Conservation (phyloP, 2,113 vertebrate genomes). For the Microcebus murinus region DNA sequence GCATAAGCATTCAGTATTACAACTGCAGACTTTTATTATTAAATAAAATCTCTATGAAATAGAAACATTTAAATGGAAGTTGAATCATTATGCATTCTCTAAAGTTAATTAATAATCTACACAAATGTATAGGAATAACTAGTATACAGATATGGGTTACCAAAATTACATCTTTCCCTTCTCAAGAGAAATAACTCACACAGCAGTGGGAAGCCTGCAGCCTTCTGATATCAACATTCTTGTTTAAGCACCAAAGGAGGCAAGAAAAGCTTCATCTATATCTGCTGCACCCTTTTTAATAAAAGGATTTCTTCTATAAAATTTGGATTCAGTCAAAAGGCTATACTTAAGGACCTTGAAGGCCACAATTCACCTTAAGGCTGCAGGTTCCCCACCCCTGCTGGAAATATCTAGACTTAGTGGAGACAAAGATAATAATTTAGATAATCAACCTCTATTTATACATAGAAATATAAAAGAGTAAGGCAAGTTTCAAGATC, state of each 20-base stretch:
- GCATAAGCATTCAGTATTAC: neutral
- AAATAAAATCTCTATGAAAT: neutral
- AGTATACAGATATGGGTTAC: slow-evolving; percentile 67
- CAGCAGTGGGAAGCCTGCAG: too few relatives aligned
- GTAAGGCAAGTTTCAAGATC: slow-evolving; percentile 57
- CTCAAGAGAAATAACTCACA: slow-evolving; percentile 70
- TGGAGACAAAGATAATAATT: slow-evolving; percentile 27
- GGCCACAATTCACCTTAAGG: too few relatives aligned
- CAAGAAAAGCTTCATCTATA: too few relatives aligned
- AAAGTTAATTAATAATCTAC: slow-evolving; percentile 57
- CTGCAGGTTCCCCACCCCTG: too few relatives aligned
- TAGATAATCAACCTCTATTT: slow-evolving; percentile 16
- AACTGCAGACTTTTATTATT: neutral
- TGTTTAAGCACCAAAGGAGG: too few relatives aligned
- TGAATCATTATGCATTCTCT: neutral
- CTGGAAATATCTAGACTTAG: slow-evolving; percentile 43
- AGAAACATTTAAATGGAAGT: neutral
- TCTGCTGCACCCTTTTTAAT: too few relatives aligned
- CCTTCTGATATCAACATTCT: too few relatives aligned
- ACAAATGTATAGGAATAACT: slow-evolving; percentile 59
- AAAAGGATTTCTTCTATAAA: too few relatives aligned
- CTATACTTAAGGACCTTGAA: too few relatives aligned
- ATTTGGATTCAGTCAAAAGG: too few relatives aligned
- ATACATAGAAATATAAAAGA: slow-evolving; percentile 49
- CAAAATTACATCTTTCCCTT: slow-evolving; percentile 62